phyloP scores from a whole-genome alignment of 2,888 invertebrate species.

The Sabellastarte sp. region DNA sequence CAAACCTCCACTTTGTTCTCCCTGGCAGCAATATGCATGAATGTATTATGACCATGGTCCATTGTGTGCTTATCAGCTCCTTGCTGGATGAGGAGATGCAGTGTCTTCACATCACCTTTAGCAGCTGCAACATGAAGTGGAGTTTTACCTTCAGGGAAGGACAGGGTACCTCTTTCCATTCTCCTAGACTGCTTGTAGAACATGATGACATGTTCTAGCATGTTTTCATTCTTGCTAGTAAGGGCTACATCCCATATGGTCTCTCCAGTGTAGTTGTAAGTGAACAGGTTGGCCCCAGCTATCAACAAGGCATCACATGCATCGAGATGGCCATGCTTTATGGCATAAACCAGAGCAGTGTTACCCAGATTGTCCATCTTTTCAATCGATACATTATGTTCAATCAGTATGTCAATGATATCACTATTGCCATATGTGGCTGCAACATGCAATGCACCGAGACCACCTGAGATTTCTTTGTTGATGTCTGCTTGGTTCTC shows the following conservation, averaged over 20 bases:
- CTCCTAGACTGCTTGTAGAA: constrained; percentile 9
- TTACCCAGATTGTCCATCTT: constrained; percentile 46
- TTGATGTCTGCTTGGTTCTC: constrained; percentile 45
- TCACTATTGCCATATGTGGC: constrained; percentile 53
- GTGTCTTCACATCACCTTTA: constrained; percentile 38
- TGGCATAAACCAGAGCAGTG: constrained; percentile 49
- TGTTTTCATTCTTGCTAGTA: neutral
- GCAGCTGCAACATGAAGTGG: constrained; percentile 41
- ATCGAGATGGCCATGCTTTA: constrained; percentile 39
- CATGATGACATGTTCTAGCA: neutral
- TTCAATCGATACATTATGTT: constrained; percentile 32
- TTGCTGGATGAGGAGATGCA: constrained; percentile 38
- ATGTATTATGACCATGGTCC: constrained; percentile 47
- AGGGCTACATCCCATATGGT: constrained; percentile 47
- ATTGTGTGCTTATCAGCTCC: constrained; percentile 35
- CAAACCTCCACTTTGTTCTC: constrained; percentile 29
- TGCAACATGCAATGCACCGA: constrained; percentile 57
- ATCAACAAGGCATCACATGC: constrained; percentile 39
- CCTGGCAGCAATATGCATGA: constrained; percentile 50
- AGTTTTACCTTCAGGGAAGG: constrained; percentile 22
- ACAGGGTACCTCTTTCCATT: neutral
- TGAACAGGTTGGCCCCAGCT: constrained; percentile 36
- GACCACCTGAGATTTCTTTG: constrained; percentile 42
- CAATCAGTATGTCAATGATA: constrained; percentile 33
- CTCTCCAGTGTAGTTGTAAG: constrained; percentile 46